Conservation (phyloP, 1,140 invertebrate species). For the Calliphora vicina region DNA sequence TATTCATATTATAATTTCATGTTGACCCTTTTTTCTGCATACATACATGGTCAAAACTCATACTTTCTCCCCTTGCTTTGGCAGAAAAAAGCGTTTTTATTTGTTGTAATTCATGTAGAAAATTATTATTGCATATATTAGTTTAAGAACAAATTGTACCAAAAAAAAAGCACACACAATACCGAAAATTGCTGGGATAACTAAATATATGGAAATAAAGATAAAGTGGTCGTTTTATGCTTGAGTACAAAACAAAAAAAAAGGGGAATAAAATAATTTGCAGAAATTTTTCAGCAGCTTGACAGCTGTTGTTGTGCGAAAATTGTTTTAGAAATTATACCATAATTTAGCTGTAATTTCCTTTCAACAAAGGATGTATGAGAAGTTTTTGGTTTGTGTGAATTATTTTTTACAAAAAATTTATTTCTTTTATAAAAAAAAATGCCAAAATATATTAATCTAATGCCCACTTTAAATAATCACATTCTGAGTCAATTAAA, state of each 20-base stretch:
- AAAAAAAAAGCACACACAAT: neutral
- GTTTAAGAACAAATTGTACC: neutral
- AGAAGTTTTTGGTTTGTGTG: neutral
- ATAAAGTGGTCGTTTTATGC: conserved; percentile 1
- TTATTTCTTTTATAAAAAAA: too few species aligned
- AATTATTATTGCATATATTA: conserved; percentile 7
- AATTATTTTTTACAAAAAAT: neutral
- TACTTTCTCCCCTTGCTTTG: neutral
- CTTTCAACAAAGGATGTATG: neutral
- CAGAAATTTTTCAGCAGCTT: neutral
- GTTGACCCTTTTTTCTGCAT: neutral
- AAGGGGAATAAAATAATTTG: neutral
- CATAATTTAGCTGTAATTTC: conserved; percentile 6
- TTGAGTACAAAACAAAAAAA: neutral
- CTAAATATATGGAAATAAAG: neutral
- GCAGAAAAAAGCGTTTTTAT: neutral
- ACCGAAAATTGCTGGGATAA: neutral
- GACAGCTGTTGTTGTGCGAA: conserved; percentile 2
- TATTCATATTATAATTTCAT: neutral
- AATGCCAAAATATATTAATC: too few species aligned
- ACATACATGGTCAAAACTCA: neutral
- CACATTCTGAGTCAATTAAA: too few species aligned
- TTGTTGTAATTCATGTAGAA: neutral
- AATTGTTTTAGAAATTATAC: conserved; percentile 14
- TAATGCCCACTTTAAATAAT: too few species aligned